Conservation (phyloP, 2,888 invertebrate species). For the Brachyptera putata region DNA sequence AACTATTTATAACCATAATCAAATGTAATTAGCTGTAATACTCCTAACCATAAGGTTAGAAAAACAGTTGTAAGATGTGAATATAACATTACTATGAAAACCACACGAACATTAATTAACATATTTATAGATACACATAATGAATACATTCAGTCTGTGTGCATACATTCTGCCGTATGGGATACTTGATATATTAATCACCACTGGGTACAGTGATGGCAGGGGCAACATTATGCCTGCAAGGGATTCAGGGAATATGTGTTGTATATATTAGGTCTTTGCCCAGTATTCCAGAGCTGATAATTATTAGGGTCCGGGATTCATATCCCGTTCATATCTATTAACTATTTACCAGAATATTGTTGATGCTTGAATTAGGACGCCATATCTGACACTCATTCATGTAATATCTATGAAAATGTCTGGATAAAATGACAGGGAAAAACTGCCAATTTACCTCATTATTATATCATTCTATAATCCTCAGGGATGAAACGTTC, state of each 20-base stretch:
- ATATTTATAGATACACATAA: background rate
- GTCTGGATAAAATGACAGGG: conserved; percentile 20
- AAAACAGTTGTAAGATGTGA: too few species aligned
- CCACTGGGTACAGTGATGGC: background rate
- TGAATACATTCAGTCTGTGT: background rate
- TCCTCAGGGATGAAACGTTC: too few species aligned
- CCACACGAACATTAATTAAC: too few species aligned
- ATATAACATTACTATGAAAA: too few species aligned
- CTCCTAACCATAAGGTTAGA: too few species aligned
- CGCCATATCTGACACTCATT: conserved; percentile 30
- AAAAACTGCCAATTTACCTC: conserved; percentile 5
- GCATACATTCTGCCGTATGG: background rate
- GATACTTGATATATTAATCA: conserved; percentile 14
- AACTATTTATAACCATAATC: too few species aligned
- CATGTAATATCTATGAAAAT: conserved; percentile 32
- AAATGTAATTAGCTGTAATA: too few species aligned
- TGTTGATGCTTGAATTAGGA: conserved; percentile 14
- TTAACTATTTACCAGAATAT: conserved; percentile 10
- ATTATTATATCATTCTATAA: too few species aligned
- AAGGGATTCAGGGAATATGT: too few species aligned
- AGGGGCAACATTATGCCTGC: too few species aligned
- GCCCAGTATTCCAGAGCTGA: background rate
- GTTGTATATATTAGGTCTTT: too few species aligned
- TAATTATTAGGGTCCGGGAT: background rate
- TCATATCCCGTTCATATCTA: background rate